Evolutionary conservation across 2,797 vertebrate genomes (phyloP), one percentile per base, ranked within the genome.

Genomic region (Cyprinella venusta): DNA sequence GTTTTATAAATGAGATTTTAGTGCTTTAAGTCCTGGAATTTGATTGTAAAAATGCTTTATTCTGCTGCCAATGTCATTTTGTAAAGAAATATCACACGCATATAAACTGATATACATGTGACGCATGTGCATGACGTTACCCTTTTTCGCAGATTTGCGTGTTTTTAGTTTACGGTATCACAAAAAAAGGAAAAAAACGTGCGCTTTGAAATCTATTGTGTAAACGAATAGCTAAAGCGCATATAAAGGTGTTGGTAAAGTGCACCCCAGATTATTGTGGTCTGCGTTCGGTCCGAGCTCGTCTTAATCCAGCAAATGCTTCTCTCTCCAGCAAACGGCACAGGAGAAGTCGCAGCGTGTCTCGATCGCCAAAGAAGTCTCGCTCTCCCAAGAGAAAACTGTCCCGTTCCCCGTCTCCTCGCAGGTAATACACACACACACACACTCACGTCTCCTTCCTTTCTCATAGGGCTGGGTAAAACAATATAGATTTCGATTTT

Each of bases 331-430:
- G 92, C 48, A 96, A 96, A 84, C 95, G 96, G n/a, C 96, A 96
- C 81, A 87, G 95, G 81, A 92, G 96, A 89, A 99, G 98, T 93
- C 95, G 97, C 77, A 98, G 92, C 75, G 92, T 93, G 15, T 93
- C 97, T 1, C 92, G 96, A 0, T 96, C 96, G 10, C 96, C 96
- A 18, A 97, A 97, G 82, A 97, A 97, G 68, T 94, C 94, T 26
- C 86, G 96, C 4, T 99, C 98, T 48, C 98, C 98, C 4, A 97
- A 94, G 83, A 96, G 95, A 89, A 97, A 93, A 88, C 59, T 91
- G 48, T 97, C 97, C 45, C 95, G 95, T 30, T 97, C 98, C 6
- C 97, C 97, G 0, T 99, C 98, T 0, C 97, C 96, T 5, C 93
- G 96, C 64, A 97, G 97, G 98, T 88, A 69, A 36, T 19, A 78